Conservation (phyloP, 2,888 invertebrate genomes). For the Cataglyphis albicans region DNA sequence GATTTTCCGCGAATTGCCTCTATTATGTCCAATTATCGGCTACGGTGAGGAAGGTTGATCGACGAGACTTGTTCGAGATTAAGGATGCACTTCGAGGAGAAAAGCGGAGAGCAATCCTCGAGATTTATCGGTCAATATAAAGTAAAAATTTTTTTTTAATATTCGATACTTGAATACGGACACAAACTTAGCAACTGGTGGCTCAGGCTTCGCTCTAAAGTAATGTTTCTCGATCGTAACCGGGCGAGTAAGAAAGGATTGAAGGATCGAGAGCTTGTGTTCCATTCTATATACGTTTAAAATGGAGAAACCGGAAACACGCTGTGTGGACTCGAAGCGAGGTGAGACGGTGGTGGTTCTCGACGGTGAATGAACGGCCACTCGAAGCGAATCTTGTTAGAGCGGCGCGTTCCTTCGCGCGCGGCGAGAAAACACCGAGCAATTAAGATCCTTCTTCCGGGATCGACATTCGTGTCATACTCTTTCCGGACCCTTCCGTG, state of each 20-base stretch:
- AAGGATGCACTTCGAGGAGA: conserved; percentile 22
- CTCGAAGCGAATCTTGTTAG: conserved; percentile 72
- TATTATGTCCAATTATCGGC: conserved; percentile 84
- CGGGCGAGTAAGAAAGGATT: neutral
- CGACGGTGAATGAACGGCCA: conserved; percentile 66
- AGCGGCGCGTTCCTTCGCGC: conserved; percentile 50
- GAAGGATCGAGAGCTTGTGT: neutral
- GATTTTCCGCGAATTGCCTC: conserved; percentile 84
- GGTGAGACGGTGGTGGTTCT: conserved; percentile 13
- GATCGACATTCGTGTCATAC: conserved; percentile 65
- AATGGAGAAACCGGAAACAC: conserved; percentile 54
- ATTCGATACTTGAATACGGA: neutral
- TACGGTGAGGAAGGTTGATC: conserved; percentile 77
- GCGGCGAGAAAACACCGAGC: conserved; percentile 61
- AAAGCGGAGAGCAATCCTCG: neutral
- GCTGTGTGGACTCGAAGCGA: conserved; percentile 56
- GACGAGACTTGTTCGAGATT: conserved; percentile 45
- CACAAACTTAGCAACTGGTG: neutral
- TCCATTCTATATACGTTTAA: conserved; percentile 3
- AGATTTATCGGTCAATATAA: neutral
- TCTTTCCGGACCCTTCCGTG: conserved; percentile 42
- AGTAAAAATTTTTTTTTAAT: neutral
- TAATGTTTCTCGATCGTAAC: neutral
- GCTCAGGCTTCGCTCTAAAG: neutral
- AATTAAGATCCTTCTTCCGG: conserved; percentile 69